A percentile compares a stretch with the other conserved stretches of the same genome.
Conservation (phyloP, 2,797 vertebrate genomes). For the Decapterus maruadsi region DNA sequence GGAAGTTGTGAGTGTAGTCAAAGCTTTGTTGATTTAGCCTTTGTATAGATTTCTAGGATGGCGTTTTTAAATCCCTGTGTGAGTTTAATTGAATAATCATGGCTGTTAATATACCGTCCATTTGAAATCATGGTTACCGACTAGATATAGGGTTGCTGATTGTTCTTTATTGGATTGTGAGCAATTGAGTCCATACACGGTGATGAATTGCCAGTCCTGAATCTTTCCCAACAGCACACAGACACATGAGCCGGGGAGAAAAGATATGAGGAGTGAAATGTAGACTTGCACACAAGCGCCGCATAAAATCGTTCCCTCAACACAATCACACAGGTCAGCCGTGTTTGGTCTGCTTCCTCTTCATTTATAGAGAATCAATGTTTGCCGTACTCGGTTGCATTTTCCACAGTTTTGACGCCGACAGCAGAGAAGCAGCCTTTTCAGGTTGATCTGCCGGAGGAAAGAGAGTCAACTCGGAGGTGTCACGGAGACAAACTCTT, state of each 20-base stretch:
- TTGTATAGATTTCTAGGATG: not conserved
- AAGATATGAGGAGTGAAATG: conserved; percentile 7
- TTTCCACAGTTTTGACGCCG: conserved; percentile 45
- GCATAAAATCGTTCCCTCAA: conserved; percentile 13
- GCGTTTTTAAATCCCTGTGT: not conserved
- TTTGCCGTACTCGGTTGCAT: conserved; percentile 54
- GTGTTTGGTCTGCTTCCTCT: conserved; percentile 61
- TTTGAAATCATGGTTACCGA: conserved; percentile 23
- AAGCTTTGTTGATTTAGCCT: not conserved
- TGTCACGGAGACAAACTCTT: conserved; percentile 62
- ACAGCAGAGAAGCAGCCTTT: conserved; percentile 47
- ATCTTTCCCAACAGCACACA: conserved; percentile 20
- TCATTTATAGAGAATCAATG: conserved; percentile 73
- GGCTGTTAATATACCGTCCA: conserved; percentile 10
- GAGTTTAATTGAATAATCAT: conserved; percentile 7
- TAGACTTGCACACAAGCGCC: conserved; percentile 7
- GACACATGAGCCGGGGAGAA: not conserved
- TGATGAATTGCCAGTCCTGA: conserved; percentile 13
- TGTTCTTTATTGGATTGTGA: conserved; percentile 39
- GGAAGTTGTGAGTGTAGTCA: conserved; percentile 18
- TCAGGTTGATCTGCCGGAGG: conserved; percentile 66
- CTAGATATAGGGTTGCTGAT: conserved; percentile 31
- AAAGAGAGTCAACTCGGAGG: conserved; percentile 51
- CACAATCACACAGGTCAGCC: conserved; percentile 47
- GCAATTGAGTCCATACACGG: conserved; percentile 28